Evolutionary conservation across 2,113 vertebrate species (phyloP), one percentile per base, ranked within the genome.

Genomic region (Microtus richardsoni): DNA sequence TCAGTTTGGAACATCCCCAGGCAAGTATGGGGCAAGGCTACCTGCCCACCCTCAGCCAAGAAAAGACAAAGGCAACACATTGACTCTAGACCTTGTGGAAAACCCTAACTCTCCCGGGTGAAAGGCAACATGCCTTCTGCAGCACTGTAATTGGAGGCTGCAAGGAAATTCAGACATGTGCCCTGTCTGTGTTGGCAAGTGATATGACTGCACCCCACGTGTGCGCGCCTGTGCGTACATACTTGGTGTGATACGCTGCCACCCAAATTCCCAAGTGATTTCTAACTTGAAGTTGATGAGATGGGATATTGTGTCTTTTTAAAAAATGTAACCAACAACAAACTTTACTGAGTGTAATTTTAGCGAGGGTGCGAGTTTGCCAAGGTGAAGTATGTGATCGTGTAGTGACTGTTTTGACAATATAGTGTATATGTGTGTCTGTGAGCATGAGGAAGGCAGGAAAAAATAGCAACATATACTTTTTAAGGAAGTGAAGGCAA

Each of bases 361-460:
- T 93, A 95, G 92, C 94, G 89, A 95, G 83, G 28, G 75, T 19
- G 49, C 0, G 0, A 66, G 93, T 92, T 89, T 97, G 96, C 97
- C 96, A 96, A 95, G 95, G 96, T 95, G 74, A 80, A 92, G 90
- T 90, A 17, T 91, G 58, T 74, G 88, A 94, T 85, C 91, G n/a
- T 74, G 28, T 87, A 91, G 73, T 41, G 79, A 96, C 89, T 91
- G 95, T 97, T 97, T 97, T 96, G 91, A 96, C 70, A 97, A 97
- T 89, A 89, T 39, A 85, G 60, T 87, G 11, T 79, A 26, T 75
- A 64, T 88, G 70, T 95, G 77, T 91, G 95, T 36, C 91, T 96
- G 83, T 4, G 71, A 85, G 60, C 64, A 73, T 39, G 47, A 86
- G 88, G 30, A 41, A 91, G 84, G 74, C 78, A 95, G 88, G 82